Evolutionary conservation across 2,797 vertebrate genomes (phyloP), one percentile per base, ranked within the genome.

Genomic region (Merluccius polli): DNA sequence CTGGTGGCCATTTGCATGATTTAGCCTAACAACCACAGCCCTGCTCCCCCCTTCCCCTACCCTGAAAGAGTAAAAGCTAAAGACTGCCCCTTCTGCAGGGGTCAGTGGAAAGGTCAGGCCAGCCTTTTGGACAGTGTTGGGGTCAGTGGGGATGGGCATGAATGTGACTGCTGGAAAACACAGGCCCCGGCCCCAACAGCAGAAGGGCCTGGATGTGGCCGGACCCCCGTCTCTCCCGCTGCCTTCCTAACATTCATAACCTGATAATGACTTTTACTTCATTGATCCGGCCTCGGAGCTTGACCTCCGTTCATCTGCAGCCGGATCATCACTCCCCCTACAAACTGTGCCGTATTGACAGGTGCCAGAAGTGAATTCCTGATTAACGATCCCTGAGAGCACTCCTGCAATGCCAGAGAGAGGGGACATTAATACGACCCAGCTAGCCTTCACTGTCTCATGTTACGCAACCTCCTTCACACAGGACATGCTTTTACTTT

Each of bases 91-190:
- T 73, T 84, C 63, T 73, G 36, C 73, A 76, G 86, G 87, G 91
- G 90, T 93, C 89, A 92, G 87, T 72, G 85, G 76, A 92, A 82
- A 86, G 93, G 92, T 93, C 91, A 89, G 83, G 82, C 84, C 74
- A 30, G 84, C 79, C 88, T 88, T 88, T 89, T 89, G 89, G 89
- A 87, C 89, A 81, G 80, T 79, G 33, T 79, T 38, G 79, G 84
- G 93, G 91, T 93, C 92, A 91, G 81, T 38, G 90, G 88, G 93
- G 92, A 87, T 86, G 93, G 90, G 89, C 79, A 67, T 63, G 44
- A 3, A n/a, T 72, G 73, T 80, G 77, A 69, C 35, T 79, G 79
- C 77, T 78, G 77, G 85, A 82, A 79, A 80, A 82, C 83, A 79
- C 52, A 0, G 32, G 27, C 75, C 32, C 85, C 77, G 75, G 74